Percentiles rank a stretch among this genome's conserved stretches.
Conservation (phyloP, 2,797 vertebrate species). For the Cheirogaleus major region DNA sequence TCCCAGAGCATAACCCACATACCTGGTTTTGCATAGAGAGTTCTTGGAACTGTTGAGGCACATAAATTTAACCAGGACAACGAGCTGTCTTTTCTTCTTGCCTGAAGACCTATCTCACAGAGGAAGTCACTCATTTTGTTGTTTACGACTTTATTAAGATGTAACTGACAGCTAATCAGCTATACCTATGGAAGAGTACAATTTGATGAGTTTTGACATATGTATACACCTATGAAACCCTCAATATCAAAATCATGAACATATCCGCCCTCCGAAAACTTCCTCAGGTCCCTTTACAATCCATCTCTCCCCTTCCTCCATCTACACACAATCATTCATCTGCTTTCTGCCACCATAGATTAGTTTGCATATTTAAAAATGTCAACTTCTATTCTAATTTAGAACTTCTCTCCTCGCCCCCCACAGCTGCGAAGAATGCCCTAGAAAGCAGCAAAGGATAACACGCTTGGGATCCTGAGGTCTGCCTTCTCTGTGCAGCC, state of each 20-base stretch:
- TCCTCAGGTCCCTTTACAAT: not conserved
- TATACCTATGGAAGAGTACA: not conserved
- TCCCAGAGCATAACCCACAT: not conserved
- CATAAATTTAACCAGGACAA: not conserved
- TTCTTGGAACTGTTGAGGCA: not conserved
- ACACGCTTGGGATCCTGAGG: not conserved
- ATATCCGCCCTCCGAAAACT: accelerated
- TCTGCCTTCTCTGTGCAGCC: not conserved
- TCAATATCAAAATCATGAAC: not conserved
- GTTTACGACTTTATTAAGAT: not conserved
- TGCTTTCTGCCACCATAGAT: not conserved
- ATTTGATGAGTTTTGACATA: not conserved
- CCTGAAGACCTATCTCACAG: not conserved
- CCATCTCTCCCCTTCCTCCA: not conserved
- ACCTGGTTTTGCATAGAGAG: accelerated
- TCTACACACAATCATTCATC: not conserved
- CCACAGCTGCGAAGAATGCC: not conserved
- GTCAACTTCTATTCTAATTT: not conserved
- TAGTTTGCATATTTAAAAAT: not conserved
- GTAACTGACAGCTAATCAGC: not conserved
- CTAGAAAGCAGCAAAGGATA: not conserved
- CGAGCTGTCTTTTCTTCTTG: not conserved
- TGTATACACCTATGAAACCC: not conserved
- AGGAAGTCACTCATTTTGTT: not conserved
- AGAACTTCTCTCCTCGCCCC: no score